A percentile compares a stretch with the other conserved stretches of the same genome.
phyloP scores from a whole-genome alignment of 2,888 invertebrate genomes.

The Alentia gelatinosa region DNA sequence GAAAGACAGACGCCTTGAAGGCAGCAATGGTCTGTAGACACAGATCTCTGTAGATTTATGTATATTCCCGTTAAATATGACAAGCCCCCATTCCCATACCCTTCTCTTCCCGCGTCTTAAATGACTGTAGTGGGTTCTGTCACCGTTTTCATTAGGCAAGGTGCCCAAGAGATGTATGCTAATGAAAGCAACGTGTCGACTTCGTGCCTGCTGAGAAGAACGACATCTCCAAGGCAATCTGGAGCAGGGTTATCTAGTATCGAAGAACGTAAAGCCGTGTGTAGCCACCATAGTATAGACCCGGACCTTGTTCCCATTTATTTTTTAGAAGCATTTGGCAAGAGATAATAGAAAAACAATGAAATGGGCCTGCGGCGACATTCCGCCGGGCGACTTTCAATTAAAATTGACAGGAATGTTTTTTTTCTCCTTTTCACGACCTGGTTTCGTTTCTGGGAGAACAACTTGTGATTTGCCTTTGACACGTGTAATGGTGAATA shows the following conservation, averaged over 20 bases:
- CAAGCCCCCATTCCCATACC: not conserved
- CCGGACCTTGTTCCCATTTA: not conserved
- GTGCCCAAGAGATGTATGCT: not conserved
- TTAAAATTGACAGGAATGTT: not conserved
- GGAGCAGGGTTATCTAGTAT: not conserved
- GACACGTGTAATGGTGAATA: not conserved
- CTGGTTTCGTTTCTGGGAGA: not conserved
- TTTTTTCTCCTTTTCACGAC: too few relatives aligned
- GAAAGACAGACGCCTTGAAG: too few relatives aligned
- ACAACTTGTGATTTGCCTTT: not conserved
- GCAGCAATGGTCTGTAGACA: too few relatives aligned
- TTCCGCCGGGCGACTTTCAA: not conserved
- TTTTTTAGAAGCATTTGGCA: not conserved
- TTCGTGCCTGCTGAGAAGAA: not conserved
- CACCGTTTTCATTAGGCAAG: not conserved
- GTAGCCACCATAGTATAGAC: too few relatives aligned
- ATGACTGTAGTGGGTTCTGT: not conserved
- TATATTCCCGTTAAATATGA: not conserved
- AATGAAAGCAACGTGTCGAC: constrained; percentile 20
- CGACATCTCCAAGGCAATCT: too few relatives aligned
- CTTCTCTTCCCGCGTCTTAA: not conserved
- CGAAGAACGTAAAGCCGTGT: not conserved
- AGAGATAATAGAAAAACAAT: not conserved
- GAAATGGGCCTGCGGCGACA: not conserved
- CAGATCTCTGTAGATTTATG: not conserved